A percentile compares a stretch with the other conserved stretches of the same genome.
phyloP scores from a whole-genome alignment of 1,140 invertebrate species.

The Arctopsyche grandis region DNA sequence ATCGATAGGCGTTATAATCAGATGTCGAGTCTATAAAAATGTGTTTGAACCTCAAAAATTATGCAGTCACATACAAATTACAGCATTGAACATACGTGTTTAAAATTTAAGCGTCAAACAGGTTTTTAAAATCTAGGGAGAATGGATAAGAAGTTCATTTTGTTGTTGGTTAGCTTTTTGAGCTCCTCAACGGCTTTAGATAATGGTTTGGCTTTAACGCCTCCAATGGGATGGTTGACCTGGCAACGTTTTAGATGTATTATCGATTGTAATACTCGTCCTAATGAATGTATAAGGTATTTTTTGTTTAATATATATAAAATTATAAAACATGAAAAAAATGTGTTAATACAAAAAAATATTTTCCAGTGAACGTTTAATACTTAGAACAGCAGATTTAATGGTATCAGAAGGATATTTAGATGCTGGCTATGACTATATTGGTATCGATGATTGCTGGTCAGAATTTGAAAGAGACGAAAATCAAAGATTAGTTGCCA shows the following conservation, averaged over 20 bases:
- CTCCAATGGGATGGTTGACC: slow-evolving; percentile 83
- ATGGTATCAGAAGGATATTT: slow-evolving; percentile 82
- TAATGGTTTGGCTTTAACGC: slow-evolving; percentile 62
- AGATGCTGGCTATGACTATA: slow-evolving; percentile 83
- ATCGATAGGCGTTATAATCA: no score
- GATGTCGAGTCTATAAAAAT: no score
- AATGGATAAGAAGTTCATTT: not conserved
- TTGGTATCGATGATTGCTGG: slow-evolving; percentile 94
- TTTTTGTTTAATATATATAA: not conserved
- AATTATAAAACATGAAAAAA: no score
- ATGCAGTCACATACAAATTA: no score
- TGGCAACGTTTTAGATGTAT: slow-evolving; percentile 80
- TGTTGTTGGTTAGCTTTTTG: not conserved
- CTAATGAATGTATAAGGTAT: slow-evolving; percentile 75
- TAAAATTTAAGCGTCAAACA: no score
- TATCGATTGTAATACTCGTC: slow-evolving; percentile 74
- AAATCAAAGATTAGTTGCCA: slow-evolving; percentile 75
- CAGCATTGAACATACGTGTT: no score
- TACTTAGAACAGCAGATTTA: slow-evolving; percentile 82
- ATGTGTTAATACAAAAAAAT: not conserved
- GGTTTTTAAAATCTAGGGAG: no score
- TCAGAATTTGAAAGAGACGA: slow-evolving; percentile 73
- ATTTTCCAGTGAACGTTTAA: slow-evolving; percentile 78
- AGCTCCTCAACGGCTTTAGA: slow-evolving; percentile 52
- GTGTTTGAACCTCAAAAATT: no score